phyloP scores from a whole-genome alignment of 2,797 vertebrate genomes.

The Schizopygopsis pylzovi region DNA sequence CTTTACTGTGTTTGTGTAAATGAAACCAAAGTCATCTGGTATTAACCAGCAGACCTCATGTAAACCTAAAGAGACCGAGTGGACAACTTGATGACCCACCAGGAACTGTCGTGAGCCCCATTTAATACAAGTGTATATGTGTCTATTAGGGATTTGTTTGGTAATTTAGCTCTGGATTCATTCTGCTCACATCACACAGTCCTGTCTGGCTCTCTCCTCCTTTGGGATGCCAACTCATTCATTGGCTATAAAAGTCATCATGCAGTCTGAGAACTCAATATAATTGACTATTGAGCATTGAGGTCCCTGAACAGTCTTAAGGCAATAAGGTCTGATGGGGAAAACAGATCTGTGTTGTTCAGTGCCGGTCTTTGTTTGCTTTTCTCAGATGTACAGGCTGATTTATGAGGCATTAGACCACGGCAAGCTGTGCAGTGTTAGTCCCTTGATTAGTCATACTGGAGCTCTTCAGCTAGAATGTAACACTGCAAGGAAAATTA shows the following conservation, averaged over 20 bases:
- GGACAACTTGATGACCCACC: neutral
- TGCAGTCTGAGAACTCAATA: constrained; percentile 41
- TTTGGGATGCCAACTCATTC: constrained; percentile 33
- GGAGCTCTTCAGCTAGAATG: constrained; percentile 18
- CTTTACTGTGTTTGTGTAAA: constrained; percentile 38
- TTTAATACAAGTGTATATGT: neutral
- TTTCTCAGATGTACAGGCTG: constrained; percentile 40
- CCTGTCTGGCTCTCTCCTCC: constrained; percentile 35
- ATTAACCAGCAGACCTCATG: constrained; percentile 19
- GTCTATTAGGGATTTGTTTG: constrained; percentile 24
- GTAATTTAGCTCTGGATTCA: constrained; percentile 42
- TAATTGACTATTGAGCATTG: constrained; percentile 61
- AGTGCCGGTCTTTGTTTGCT: constrained; percentile 47
- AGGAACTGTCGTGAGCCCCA: neutral
- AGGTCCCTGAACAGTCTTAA: constrained; percentile 49
- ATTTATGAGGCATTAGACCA: constrained; percentile 44
- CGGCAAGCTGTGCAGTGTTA: constrained; percentile 44
- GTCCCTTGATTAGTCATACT: constrained; percentile 45
- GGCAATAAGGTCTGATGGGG: constrained; percentile 51
- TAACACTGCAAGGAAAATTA: constrained; percentile 35
- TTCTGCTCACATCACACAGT: constrained; percentile 33
- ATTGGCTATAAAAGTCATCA: constrained; percentile 56
- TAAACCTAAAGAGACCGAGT: neutral
- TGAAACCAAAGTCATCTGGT: constrained; percentile 23
- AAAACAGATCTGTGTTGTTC: constrained; percentile 55